Evolutionary conservation across 2,888 invertebrate species (phyloP).

Genomic region (Brenthis ino): DNA sequence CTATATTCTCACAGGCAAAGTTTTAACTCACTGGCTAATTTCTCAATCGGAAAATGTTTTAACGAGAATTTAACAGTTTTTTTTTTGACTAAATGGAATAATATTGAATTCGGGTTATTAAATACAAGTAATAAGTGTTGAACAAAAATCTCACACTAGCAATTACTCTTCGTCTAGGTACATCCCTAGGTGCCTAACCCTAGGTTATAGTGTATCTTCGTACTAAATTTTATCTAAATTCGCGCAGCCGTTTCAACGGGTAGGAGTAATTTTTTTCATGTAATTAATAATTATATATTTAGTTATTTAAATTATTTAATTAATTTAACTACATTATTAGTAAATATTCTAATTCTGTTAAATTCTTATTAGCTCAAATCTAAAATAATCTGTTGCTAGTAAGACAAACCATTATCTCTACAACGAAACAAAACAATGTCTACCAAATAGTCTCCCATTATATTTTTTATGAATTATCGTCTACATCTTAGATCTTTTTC

Average conservation of each 20-base stretch:
- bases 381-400: constrained; percentile 38
- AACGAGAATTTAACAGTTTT: constrained; percentile 2
- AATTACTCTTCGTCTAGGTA: too few relatives aligned
- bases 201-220: too few relatives aligned
- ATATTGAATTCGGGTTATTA: background rate
- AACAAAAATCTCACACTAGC: too few relatives aligned
- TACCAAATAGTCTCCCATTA: constrained; percentile 65
- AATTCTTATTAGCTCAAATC: constrained; percentile 29
- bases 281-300: too few relatives aligned
- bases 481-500: constrained; percentile 67
- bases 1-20: constrained; percentile 70
- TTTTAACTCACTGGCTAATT: constrained; percentile 71
- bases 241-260: too few relatives aligned
- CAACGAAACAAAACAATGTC: constrained; percentile 62
- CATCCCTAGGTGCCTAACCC: too few relatives aligned
- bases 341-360: background rate
- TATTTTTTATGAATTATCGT: constrained; percentile 75
- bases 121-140: too few relatives aligned
- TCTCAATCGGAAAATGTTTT: constrained; percentile 40
- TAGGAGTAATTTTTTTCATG: too few relatives aligned
- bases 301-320: too few relatives aligned
- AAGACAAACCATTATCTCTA: constrained; percentile 45
- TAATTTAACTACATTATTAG: background rate
- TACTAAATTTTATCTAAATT: too few relatives aligned
- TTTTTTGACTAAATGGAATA: background rate